Evolutionary conservation across 1,140 invertebrate genomes (phyloP), one percentile per base, ranked within the genome.

Genomic region (Eupristina koningsbergeri): DNA sequence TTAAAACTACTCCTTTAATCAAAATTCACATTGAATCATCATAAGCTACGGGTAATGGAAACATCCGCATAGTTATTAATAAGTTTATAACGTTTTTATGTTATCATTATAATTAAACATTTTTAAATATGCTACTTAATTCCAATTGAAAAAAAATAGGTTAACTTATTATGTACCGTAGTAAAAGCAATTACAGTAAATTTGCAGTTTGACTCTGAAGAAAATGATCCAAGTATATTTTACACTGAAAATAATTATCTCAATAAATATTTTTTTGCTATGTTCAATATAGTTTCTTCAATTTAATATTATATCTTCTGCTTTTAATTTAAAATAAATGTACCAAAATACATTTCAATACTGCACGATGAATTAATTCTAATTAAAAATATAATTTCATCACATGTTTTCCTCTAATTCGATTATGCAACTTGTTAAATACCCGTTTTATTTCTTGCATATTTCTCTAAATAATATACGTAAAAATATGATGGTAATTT

Each of bases 161-260:
- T 71, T 71, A 71, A 41, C 5, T 71, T 71, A 71, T 71, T 71
- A 71, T 71, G 36, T 71, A 71, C 67, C 67, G 67, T 71, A 71
- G 39, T 41, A 41, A 71, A 71, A 41, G 67, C 36, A 41, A 71
- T 71, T 71, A 71, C 8, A 17, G 17, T 71, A 41, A 13, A 3
- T 71, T n/a, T n/a, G 19, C n/a, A 41, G 36, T 17, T 71, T 41
- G 67, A 41, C 36, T 71, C 22, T 71, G 22, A 71, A 26, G 19
- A 41, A 71, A 71, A 71, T 41, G 19, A 71, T 41, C 36, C n/a
- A n/a, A 71, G 41, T 41, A 41, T 71, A 7, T 71, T 41, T 64
- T 67, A 67, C 36, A 67, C 64, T 3, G 34, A 67, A 6, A 34
- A 36, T 67, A 67, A 67, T 36, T 39, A 67, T 67, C 36, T 39